Conservation (phyloP, 2,888 invertebrate genomes). For the Dasypolia templi region DNA sequence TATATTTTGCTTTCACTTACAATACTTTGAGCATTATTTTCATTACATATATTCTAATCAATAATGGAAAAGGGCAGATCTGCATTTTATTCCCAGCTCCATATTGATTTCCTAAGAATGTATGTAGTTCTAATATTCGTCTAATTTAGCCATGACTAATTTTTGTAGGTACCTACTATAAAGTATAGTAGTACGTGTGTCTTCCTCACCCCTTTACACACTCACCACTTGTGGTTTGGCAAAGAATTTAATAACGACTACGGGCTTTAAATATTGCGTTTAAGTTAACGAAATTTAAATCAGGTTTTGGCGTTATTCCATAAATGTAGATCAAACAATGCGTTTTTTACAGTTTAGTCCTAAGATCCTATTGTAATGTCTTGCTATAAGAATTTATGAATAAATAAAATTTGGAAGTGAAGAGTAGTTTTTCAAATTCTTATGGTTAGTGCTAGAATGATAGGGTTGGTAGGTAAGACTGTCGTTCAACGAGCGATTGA, state of each 20-base stretch:
- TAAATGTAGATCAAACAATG: conserved; percentile 65
- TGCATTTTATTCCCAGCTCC: conserved; percentile 39
- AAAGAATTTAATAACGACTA: conserved; percentile 3
- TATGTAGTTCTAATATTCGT: conserved; percentile 39
- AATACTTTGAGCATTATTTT: conserved; percentile 11
- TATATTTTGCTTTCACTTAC: conserved; percentile 20
- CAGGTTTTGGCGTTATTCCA: conserved; percentile 43
- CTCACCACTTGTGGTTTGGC: conserved; percentile 17
- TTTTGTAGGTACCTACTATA: conserved; percentile 23
- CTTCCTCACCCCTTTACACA: conserved; percentile 14
- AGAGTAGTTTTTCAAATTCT: conserved; percentile 52
- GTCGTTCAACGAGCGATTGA: background rate
- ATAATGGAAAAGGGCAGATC: conserved; percentile 11
- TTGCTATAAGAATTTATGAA: conserved; percentile 82
- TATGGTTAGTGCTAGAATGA: conserved; percentile 17
- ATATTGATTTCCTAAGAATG: conserved; percentile 33
- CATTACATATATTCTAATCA: conserved; percentile 11
- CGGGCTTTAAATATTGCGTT: conserved; percentile 40
- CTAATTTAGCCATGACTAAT: conserved; percentile 39
- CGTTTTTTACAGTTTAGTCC: conserved; percentile 78
- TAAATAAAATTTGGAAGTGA: conserved; percentile 84
- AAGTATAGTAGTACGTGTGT: conserved; percentile 3
- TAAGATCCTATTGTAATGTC: conserved; percentile 82
- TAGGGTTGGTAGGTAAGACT: background rate
- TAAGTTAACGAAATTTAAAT: conserved; percentile 34